Conservation (phyloP, 2,113 vertebrate species). For the Lampris megalopsis region DNA sequence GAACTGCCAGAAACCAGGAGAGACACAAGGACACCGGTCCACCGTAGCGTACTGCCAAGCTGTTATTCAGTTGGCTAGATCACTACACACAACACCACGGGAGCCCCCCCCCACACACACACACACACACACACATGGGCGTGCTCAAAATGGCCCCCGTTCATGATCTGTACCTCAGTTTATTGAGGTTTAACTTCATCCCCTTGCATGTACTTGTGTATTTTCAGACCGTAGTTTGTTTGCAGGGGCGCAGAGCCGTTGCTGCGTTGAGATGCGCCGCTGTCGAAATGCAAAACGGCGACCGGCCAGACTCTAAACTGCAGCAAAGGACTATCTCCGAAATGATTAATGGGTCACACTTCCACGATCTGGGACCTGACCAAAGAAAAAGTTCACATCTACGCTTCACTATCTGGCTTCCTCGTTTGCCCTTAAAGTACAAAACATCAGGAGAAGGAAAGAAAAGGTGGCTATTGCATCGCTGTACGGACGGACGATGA, state of each 20-base stretch:
- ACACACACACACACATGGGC: background rate
- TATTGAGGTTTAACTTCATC: background rate
- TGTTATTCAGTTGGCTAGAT: slow-evolving; percentile 38
- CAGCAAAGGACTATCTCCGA: too few relatives aligned
- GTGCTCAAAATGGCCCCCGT: background rate
- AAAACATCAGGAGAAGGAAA: background rate
- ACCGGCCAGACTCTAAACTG: too few relatives aligned
- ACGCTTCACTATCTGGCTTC: background rate
- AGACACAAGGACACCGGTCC: slow-evolving; percentile 69
- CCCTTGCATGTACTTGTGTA: background rate
- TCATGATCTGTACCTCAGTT: background rate
- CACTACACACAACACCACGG: slow-evolving; percentile 9
- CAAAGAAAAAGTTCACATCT: background rate
- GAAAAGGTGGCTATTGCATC: slow-evolving; percentile 19
- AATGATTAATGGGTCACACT: too few relatives aligned
- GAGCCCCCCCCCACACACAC: slow-evolving; percentile 20
- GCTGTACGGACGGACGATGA: slow-evolving; percentile 51
- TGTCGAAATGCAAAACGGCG: too few relatives aligned
- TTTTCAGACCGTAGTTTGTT: background rate
- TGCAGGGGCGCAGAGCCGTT: background rate
- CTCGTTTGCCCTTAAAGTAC: background rate
- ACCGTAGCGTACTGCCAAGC: slow-evolving; percentile 56
- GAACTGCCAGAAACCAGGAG: slow-evolving; percentile 69
- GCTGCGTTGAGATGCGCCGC: background rate
- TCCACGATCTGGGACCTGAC: too few relatives aligned